These are phyloP conservation scores for Eudemis profundana DNA, from an alignment of 2,888 invertebrate species.

Conservation along the genomic window DNA sequence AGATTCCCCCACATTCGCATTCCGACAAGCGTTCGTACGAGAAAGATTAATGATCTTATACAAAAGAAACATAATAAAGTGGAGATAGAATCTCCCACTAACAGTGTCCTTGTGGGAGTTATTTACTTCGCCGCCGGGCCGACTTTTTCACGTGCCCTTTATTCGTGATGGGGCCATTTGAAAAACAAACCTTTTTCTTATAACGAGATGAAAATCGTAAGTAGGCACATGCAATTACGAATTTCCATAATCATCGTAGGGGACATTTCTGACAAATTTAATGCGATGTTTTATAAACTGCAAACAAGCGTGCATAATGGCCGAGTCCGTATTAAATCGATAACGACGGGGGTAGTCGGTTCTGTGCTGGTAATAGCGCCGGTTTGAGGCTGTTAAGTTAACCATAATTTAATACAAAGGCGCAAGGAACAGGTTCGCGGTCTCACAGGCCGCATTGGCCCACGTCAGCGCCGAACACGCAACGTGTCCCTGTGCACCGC, in stretches of 20 bases:
- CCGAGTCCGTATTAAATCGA: slow-evolving; percentile 64
- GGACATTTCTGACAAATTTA: slow-evolving; percentile 45
- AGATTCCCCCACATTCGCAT: slow-evolving; percentile 86
- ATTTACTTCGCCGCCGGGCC: slow-evolving; percentile 78
- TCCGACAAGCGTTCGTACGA: slow-evolving; percentile 86
- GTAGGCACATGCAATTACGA: slow-evolving; percentile 38
- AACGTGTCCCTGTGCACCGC: not conserved
- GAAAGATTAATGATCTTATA: slow-evolving; percentile 84
- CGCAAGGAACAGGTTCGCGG: slow-evolving; percentile 48
- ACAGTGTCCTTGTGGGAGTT: slow-evolving; percentile 85
- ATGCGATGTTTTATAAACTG: slow-evolving; percentile 51
- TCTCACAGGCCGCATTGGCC: slow-evolving; percentile 56
- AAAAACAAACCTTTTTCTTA: slow-evolving; percentile 54
- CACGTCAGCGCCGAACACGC: slow-evolving; percentile 59
- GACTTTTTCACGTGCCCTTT: slow-evolving; percentile 81
- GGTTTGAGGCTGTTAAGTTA: slow-evolving; percentile 56
- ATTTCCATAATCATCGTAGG: slow-evolving; percentile 34
- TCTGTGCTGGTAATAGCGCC: slow-evolving; percentile 51
- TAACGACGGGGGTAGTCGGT: slow-evolving; percentile 58
- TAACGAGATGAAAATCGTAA: slow-evolving; percentile 42
- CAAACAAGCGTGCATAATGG: slow-evolving; percentile 58
- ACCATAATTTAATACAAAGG: slow-evolving; percentile 54
- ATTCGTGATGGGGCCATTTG: slow-evolving; percentile 64
- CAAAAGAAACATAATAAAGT: slow-evolving; percentile 86
- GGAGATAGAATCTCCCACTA: slow-evolving; percentile 85